Base-by-base conservation (phyloP, 2,113 vertebrate genomes). In the Manacus vitellinus region DNA sequence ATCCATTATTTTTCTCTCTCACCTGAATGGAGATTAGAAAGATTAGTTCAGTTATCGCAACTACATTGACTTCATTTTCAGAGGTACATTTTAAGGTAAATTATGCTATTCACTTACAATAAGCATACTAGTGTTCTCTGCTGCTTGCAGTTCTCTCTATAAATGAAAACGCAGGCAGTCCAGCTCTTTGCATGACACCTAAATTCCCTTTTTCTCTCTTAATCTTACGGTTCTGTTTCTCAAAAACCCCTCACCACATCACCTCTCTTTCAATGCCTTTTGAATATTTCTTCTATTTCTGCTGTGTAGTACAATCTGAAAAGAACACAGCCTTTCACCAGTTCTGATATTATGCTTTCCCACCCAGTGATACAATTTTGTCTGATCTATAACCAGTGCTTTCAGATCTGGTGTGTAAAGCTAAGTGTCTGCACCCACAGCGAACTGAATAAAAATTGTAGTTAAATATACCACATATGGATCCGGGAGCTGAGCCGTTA, bases 381-480 rank as follows among this genome's bases (percentile, higher is more conserved):
- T 97, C 81, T 91, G 89, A 91, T 89, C 87, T 94, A 76, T 71
- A 95, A 83, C 85, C 78, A 83, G 0, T 80, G 68, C 78, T 83
- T 96, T 97, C 89, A 94, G 82, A 83, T 92, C 39, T 90, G 59
- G 21, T 86, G 46, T 88, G 74, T 83, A 94, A 95, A 92, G 75
- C 82, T 85, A 90, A 95, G 55, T 85, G 67, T 71, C 82, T 96
- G 71, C 33, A 84, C 79, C 88, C 35, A 71, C 71, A 86, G 75
- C 88, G 95, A 93, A 70, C 43, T 91, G 74, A 95, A 94, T 95
- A 77, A 94, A 95, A 95, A 90, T 71, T 92, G 63, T 72, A 43
- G 62, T 89, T 96, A 94, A 96, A 88, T 94, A 56, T 92, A 85
- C 75, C 82, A 71, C 78, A 83, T 51, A 2, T 41, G 55, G 75